These are phyloP conservation scores for Laterallus jamaicensis DNA, from an alignment of 2,113 vertebrate genomes.

Conservation along the genomic window DNA sequence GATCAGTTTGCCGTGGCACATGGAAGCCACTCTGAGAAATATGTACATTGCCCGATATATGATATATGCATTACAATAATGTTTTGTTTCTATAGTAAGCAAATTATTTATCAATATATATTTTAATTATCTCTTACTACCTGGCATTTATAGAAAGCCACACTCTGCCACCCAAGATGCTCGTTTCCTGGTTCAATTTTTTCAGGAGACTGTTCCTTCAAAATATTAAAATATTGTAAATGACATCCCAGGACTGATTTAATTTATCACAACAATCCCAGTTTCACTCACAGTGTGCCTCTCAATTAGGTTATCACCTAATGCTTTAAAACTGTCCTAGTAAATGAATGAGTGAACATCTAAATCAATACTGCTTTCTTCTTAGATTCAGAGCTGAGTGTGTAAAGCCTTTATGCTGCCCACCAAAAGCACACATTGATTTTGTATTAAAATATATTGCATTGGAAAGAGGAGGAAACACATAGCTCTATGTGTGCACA, in stretches of 20 bases:
- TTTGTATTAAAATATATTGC: constrained; percentile 30
- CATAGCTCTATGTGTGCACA: neutral
- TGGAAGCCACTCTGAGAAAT: neutral
- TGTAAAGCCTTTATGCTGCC: constrained; percentile 5
- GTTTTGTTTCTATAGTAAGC: neutral
- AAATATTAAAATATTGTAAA: neutral
- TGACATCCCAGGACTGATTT: neutral
- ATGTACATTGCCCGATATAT: neutral
- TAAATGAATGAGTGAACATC: constrained; percentile 37
- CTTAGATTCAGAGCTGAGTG: neutral
- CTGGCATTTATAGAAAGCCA: neutral
- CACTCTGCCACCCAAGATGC: neutral
- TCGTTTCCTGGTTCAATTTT: neutral
- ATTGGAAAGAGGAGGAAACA: neutral
- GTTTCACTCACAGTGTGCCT: neutral
- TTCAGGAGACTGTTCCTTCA: neutral
- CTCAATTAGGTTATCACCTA: constrained; percentile 40
- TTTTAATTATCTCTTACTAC: neutral
- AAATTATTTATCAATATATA: neutral
- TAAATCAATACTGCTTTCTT: constrained; percentile 35
- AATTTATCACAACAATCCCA: constrained; percentile 43
- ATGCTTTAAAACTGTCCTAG: constrained; percentile 33
- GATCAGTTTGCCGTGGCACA: neutral
- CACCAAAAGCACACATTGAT: constrained; percentile 32
- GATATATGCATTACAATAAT: neutral